Conservation (phyloP, 2,888 invertebrate genomes). For the Malacosoma neustria region DNA sequence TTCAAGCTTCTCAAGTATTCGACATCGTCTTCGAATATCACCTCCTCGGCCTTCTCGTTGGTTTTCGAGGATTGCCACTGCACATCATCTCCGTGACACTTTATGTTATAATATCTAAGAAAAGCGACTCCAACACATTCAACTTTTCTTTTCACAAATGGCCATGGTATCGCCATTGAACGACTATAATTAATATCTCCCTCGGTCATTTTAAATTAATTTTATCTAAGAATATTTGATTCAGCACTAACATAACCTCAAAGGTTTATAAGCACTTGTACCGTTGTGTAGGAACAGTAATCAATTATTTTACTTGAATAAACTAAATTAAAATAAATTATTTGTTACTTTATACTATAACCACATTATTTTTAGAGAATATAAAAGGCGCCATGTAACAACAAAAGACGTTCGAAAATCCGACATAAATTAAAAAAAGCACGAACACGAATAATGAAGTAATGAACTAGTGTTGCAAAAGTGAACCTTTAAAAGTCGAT, state of each 20-base stretch:
- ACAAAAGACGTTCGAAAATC: slow-evolving; percentile 9
- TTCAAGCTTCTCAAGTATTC: slow-evolving; percentile 90
- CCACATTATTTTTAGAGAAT: slow-evolving; percentile 20
- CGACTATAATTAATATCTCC: slow-evolving; percentile 37
- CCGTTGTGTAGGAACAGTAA: neutral
- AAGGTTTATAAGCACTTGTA: slow-evolving; percentile 18
- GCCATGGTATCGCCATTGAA: slow-evolving; percentile 45
- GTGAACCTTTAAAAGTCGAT: too few species aligned
- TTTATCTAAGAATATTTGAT: slow-evolving; percentile 41
- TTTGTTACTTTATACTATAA: slow-evolving; percentile 16
- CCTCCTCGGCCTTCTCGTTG: slow-evolving; percentile 58
- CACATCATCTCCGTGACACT: slow-evolving; percentile 64
- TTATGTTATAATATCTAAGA: slow-evolving; percentile 62
- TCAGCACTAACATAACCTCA: slow-evolving; percentile 63
- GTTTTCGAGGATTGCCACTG: slow-evolving; percentile 51
- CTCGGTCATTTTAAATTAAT: slow-evolving; percentile 54
- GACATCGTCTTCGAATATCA: slow-evolving; percentile 80
- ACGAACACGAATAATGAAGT: slow-evolving; percentile 5
- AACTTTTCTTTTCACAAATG: slow-evolving; percentile 49
- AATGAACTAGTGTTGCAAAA: too few species aligned
- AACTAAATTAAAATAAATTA: slow-evolving; percentile 9
- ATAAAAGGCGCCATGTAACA: slow-evolving; percentile 36
- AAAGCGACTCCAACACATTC: slow-evolving; percentile 71
- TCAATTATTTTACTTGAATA: slow-evolving; percentile 7
- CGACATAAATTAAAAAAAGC: slow-evolving; percentile 12